phyloP scores from a whole-genome alignment of 2,113 vertebrate species.

The Butastur rufipennis region DNA sequence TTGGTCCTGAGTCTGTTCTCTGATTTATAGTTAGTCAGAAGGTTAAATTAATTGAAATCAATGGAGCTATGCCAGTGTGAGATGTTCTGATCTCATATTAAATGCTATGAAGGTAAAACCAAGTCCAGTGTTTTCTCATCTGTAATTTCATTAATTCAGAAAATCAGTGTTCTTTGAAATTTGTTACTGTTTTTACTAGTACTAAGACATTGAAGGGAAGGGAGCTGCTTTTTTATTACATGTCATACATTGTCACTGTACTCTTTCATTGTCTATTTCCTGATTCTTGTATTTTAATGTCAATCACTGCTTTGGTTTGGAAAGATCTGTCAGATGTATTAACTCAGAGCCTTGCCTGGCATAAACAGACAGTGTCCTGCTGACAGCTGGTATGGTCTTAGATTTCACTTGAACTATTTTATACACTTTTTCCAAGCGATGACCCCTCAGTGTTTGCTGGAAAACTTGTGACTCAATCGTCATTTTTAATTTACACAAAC shows the following conservation, averaged over 20 bases:
- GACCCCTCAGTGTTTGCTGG: neutral
- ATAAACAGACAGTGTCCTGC: neutral
- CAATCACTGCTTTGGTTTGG: neutral
- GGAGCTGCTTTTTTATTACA: neutral
- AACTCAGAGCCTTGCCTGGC: neutral
- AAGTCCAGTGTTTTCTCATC: neutral
- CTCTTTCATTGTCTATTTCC: neutral
- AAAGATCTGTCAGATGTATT: neutral
- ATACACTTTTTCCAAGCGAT: neutral
- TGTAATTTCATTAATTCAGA: neutral
- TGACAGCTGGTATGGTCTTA: neutral
- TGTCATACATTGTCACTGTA: neutral
- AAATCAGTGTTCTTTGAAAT: neutral
- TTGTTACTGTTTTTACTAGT: neutral
- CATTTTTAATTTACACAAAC: neutral
- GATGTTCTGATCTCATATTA: neutral
- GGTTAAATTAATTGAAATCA: slow-evolving; percentile 40
- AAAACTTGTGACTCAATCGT: neutral
- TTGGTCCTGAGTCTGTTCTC: neutral
- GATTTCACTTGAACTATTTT: neutral
- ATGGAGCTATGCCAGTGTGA: neutral
- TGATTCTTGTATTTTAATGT: neutral
- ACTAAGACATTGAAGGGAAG: neutral
- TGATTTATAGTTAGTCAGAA: slow-evolving; percentile 10
- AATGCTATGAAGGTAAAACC: neutral